Conservation (phyloP, 2,888 invertebrate species). For the Neocrepidodera transversa region DNA sequence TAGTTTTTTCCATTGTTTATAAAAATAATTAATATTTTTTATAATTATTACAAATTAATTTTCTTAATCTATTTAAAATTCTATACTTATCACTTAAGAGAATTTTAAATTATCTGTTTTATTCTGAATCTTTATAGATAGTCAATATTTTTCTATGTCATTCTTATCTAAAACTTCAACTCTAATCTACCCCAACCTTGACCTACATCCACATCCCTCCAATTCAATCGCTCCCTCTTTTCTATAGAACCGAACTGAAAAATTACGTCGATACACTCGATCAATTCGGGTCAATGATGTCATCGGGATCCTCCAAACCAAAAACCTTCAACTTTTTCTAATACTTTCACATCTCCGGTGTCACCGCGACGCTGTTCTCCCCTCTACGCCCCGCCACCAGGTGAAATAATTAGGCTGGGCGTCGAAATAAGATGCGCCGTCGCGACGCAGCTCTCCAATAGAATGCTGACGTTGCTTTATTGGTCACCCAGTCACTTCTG, state of each 20-base stretch:
- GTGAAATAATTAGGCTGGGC: constrained; percentile 49
- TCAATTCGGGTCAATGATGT: constrained; percentile 30
- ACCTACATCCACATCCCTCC: constrained; percentile 25
- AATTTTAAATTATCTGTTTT: too few relatives aligned
- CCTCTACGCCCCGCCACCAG: constrained; percentile 29
- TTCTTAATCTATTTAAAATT: too few relatives aligned
- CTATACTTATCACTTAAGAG: too few relatives aligned
- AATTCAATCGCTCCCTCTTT: constrained; percentile 15
- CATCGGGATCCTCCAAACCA: constrained; percentile 22
- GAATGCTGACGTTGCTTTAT: constrained; percentile 54
- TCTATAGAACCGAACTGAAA: constrained; percentile 17
- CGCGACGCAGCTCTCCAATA: constrained; percentile 55
- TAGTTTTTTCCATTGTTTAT: too few relatives aligned
- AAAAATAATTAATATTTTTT: too few relatives aligned
- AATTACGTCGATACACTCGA: constrained; percentile 27
- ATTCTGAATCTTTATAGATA: not conserved
- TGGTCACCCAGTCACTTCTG: constrained; percentile 56
- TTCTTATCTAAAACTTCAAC: constrained; percentile 7
- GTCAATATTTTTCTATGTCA: not conserved
- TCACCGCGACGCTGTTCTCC: not conserved
- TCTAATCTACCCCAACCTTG: constrained; percentile 19
- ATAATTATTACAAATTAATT: too few relatives aligned
- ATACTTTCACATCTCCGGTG: constrained; percentile 23
- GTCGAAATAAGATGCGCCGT: constrained; percentile 55
- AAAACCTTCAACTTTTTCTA: constrained; percentile 20